Conservation (phyloP, 2,888 invertebrate genomes). For the Lycia hirtaria region DNA sequence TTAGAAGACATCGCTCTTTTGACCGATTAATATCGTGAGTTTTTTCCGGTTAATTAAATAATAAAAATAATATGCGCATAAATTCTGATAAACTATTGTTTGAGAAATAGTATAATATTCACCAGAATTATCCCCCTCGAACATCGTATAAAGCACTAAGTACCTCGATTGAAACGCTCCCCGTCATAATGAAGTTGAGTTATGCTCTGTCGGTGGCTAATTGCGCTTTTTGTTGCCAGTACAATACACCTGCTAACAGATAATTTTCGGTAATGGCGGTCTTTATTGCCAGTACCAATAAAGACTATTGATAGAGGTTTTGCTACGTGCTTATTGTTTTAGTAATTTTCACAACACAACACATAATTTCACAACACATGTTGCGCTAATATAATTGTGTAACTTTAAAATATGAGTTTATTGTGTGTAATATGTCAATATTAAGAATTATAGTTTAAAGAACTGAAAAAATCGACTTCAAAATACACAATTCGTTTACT, state of each 20-base stretch:
- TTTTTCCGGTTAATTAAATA: too few species aligned
- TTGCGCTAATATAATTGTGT: not conserved
- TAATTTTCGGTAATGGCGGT: constrained; percentile 10
- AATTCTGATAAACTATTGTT: too few species aligned
- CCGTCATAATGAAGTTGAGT: constrained; percentile 2
- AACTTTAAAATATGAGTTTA: too few species aligned
- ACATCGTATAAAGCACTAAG: not conserved
- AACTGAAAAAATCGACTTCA: too few species aligned
- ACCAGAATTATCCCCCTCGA: not conserved
- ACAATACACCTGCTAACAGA: constrained; percentile 13
- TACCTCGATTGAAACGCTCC: not conserved
- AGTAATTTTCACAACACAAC: not conserved
- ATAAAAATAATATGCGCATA: too few species aligned
- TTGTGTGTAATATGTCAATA: too few species aligned
- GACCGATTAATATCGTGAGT: too few species aligned
- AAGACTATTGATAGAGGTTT: not conserved
- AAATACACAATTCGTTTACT: too few species aligned
- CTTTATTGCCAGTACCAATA: constrained; percentile 1
- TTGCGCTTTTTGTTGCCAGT: constrained; percentile 18
- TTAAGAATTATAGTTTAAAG: too few species aligned
- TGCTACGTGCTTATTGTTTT: not conserved
- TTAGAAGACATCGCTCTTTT: too few species aligned
- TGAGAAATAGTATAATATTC: too few species aligned
- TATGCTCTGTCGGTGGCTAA: constrained; percentile 6
- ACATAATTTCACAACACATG: too few species aligned